phyloP scores from a whole-genome alignment of 2,113 vertebrate genomes.

The Pedetes capensis region DNA sequence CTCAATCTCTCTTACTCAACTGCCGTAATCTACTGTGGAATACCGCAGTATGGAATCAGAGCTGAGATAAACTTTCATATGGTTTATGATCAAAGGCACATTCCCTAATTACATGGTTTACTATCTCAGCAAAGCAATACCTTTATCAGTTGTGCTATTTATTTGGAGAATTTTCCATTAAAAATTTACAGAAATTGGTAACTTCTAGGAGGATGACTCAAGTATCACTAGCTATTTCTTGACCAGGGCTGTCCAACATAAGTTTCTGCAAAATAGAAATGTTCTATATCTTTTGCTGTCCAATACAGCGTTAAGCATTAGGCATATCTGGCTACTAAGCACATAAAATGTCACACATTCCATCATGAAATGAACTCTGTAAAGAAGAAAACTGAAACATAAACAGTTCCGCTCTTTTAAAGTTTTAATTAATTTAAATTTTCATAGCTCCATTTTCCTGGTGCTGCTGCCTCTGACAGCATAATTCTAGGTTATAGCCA shows the following conservation, averaged over 20 bases:
- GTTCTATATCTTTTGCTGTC: background rate
- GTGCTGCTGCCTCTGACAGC: background rate
- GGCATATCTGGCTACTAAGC: background rate
- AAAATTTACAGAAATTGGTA: background rate
- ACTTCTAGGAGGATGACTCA: background rate
- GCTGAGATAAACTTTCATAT: background rate
- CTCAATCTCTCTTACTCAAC: background rate
- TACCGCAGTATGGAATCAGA: rapidly evolving
- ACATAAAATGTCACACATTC: background rate
- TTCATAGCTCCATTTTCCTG: background rate
- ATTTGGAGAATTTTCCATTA: background rate
- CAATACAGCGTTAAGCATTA: background rate
- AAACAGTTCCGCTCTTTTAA: no score
- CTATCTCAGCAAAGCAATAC: background rate
- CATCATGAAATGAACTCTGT: no score
- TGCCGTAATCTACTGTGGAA: background rate
- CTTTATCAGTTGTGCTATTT: background rate
- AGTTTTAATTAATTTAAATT: background rate
- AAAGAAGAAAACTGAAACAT: no score
- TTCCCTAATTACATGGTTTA: background rate
- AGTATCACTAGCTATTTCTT: background rate
- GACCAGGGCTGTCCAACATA: background rate
- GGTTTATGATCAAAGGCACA: background rate
- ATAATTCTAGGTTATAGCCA: background rate
- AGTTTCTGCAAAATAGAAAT: background rate